Conservation (phyloP, 2,797 vertebrate species). For the Rhinoraja longicauda region DNA sequence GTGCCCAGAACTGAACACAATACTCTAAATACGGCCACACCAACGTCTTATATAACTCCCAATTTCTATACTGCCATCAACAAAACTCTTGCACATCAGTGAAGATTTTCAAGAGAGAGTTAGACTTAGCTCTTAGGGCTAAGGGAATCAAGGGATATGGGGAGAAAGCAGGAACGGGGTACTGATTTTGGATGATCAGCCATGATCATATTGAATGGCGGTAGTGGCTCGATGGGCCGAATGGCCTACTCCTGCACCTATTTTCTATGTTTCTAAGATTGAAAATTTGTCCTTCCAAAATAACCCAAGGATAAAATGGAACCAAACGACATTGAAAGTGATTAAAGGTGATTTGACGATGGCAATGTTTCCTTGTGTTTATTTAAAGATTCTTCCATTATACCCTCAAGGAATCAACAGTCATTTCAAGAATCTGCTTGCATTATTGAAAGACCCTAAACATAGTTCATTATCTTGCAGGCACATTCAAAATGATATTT, state of each 20-base stretch:
- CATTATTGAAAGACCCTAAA: background rate
- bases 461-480: background rate
- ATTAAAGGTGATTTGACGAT: background rate
- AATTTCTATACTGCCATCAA: no score
- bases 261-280: background rate
- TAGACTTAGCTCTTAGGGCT: no score
- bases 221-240: no score
- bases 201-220: no score
- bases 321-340: background rate
- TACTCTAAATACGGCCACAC: no score
- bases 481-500: background rate
- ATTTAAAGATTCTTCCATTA: background rate
- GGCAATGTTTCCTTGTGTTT: background rate
- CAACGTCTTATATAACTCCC: no score
- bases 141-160: no score
- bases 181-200: no score
- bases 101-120: background rate
- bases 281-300: conserved; percentile 10
- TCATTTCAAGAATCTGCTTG: no score
- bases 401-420: background rate
- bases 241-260: no score
- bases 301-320: background rate
- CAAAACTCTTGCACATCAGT: background rate
- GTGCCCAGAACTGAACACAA: no score
- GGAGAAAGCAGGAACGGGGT: no score